phyloP scores from a whole-genome alignment of 2,797 vertebrate genomes.

The Salmo trutta region DNA sequence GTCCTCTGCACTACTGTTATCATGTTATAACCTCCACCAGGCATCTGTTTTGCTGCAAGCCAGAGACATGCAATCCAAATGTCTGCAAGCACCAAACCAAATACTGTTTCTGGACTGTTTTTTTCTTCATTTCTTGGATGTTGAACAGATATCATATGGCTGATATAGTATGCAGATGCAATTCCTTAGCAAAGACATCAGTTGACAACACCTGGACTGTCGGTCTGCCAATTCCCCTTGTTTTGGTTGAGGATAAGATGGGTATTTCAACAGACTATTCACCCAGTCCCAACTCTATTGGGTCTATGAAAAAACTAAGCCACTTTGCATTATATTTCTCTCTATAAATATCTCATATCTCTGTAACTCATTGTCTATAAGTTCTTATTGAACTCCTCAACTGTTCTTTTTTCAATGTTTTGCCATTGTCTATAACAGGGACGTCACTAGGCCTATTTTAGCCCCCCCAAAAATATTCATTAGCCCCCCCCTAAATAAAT shows the following conservation, averaged over 20 bases:
- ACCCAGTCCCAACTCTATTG: background rate
- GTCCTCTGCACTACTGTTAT: constrained; percentile 38
- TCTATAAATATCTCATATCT: too few species aligned
- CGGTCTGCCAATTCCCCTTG: background rate
- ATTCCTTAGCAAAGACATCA: background rate
- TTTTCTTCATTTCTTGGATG: background rate
- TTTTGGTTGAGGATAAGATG: background rate
- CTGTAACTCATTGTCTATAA: too few species aligned
- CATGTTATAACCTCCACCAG: constrained; percentile 32
- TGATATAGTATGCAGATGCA: background rate
- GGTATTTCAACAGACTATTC: background rate
- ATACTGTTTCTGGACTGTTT: background rate
- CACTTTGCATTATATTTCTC: too few species aligned
- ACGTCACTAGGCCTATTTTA: too few species aligned
- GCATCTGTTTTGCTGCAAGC: constrained; percentile 43
- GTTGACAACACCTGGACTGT: background rate
- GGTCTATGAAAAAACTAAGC: too few species aligned
- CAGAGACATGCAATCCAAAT: constrained; percentile 26
- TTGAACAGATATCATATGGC: background rate
- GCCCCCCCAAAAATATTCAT: too few species aligned
- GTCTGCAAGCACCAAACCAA: constrained; percentile 19
- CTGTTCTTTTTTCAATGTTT: background rate
- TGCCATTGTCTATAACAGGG: background rate
- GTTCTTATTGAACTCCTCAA: background rate
- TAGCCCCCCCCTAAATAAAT: too few species aligned